These are phyloP conservation scores for Conistra vaccinii DNA, from an alignment of 2,888 invertebrate genomes.

Conservation along the genomic window DNA sequence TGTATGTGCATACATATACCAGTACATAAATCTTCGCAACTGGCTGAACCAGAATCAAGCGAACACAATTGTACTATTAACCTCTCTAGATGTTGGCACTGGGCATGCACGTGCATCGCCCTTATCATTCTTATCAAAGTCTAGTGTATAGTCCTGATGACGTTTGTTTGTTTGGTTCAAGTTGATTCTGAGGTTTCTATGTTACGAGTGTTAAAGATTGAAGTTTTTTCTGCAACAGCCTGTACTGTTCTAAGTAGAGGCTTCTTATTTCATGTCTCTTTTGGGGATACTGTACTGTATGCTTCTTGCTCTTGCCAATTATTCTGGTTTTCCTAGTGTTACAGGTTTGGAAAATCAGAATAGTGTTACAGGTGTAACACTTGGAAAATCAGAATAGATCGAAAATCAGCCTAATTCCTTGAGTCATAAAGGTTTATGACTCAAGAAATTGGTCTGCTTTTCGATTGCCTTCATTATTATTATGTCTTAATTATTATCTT, in stretches of 20 bases:
- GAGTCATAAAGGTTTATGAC: too few relatives aligned
- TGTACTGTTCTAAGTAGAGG: neutral
- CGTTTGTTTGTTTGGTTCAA: slow-evolving; percentile 53
- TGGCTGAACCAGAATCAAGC: slow-evolving; percentile 31
- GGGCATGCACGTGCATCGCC: slow-evolving; percentile 54
- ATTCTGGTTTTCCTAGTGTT: neutral
- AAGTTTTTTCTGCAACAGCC: neutral
- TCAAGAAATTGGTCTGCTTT: neutral
- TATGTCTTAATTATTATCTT: neutral
- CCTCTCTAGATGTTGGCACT: slow-evolving; percentile 47
- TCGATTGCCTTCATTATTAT: too few relatives aligned
- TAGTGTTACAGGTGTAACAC: too few relatives aligned
- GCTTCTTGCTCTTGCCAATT: neutral
- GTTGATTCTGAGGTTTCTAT: slow-evolving; percentile 50
- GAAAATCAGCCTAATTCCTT: too few relatives aligned
- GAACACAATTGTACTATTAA: slow-evolving; percentile 42
- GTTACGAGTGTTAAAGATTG: neutral
- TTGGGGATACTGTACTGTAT: neutral
- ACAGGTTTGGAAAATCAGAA: too few relatives aligned
- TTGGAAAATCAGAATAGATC: too few relatives aligned
- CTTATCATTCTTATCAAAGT: slow-evolving; percentile 64
- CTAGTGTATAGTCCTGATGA: slow-evolving; percentile 55
- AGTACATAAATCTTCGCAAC: slow-evolving; percentile 47
- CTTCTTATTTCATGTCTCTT: neutral
- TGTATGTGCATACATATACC: slow-evolving; percentile 52